phyloP scores from a whole-genome alignment of 2,113 vertebrate species.

The Illadopsis cleaveri region DNA sequence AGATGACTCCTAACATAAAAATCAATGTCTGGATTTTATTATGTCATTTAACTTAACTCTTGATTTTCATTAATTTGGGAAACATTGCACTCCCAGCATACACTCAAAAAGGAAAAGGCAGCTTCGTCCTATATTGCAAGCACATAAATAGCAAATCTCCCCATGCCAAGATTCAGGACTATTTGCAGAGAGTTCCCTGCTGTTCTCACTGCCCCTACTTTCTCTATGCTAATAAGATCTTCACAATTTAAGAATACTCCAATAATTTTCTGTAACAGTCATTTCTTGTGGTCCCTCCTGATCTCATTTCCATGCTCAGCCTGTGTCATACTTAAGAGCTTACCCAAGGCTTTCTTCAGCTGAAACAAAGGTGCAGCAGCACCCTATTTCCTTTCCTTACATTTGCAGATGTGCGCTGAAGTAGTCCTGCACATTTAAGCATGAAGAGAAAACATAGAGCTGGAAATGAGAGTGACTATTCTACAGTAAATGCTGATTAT shows the following conservation, averaged over 20 bases:
- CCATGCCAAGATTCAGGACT: neutral
- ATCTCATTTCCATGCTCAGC: neutral
- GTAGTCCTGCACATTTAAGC: neutral
- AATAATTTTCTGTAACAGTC: neutral
- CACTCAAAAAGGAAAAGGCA: neutral
- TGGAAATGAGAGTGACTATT: neutral
- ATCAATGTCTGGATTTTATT: constrained; percentile 36
- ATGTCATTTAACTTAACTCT: constrained; percentile 6
- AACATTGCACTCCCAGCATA: neutral
- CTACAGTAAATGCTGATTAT: neutral
- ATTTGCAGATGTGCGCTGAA: neutral
- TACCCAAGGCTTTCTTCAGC: neutral
- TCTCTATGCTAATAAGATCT: neutral
- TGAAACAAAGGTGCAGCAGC: neutral
- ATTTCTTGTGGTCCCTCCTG: neutral
- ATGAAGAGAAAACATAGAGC: neutral
- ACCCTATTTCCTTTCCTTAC: neutral
- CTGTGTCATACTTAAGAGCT: neutral
- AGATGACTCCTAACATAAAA: constrained; percentile 36
- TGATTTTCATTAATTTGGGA: constrained; percentile 11
- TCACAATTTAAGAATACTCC: neutral
- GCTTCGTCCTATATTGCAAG: neutral
- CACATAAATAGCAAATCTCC: neutral
- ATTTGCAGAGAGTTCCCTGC: neutral
- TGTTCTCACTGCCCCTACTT: neutral